phyloP scores from a whole-genome alignment of 2,113 vertebrate species.

The Daubentonia madagascariensis region DNA sequence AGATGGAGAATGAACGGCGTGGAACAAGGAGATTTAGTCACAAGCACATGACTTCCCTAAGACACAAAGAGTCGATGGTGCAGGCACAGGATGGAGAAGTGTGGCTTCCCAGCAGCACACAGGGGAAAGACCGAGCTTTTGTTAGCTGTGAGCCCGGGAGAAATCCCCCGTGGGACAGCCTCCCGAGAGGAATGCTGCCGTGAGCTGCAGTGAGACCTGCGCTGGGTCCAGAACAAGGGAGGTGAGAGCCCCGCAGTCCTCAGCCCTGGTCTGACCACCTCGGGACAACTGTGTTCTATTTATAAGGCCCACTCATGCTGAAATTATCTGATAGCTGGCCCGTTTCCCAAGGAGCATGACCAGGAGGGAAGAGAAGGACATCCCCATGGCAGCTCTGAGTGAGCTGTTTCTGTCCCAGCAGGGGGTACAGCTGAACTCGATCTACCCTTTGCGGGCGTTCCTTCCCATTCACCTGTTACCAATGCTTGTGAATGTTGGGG shows the following conservation, averaged over 20 bases:
- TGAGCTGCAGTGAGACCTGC: neutral
- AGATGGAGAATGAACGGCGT: no score
- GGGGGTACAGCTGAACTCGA: neutral
- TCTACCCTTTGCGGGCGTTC: no score
- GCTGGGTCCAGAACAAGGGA: neutral
- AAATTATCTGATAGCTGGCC: neutral
- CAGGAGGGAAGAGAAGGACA: neutral
- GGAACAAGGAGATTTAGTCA: neutral
- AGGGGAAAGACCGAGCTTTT: neutral
- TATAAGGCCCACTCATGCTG: neutral
- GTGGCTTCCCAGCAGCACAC: neutral
- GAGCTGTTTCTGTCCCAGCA: no score
- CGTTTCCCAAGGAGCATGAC: neutral
- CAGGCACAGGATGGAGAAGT: neutral
- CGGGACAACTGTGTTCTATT: neutral
- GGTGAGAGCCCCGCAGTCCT: neutral
- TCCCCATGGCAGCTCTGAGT: neutral
- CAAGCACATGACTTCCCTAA: fast-evolving
- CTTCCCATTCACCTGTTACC: neutral
- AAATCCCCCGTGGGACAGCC: no score
- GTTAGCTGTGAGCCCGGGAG: fast-evolving
- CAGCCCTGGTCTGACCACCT: neutral
- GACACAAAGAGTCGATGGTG: neutral
- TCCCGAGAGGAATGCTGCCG: no score
- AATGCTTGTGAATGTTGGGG: fast-evolving